Evolutionary conservation across 1,140 invertebrate species (phyloP), one percentile per base, ranked within the genome.

Genomic region (Micrasema minimum): DNA sequence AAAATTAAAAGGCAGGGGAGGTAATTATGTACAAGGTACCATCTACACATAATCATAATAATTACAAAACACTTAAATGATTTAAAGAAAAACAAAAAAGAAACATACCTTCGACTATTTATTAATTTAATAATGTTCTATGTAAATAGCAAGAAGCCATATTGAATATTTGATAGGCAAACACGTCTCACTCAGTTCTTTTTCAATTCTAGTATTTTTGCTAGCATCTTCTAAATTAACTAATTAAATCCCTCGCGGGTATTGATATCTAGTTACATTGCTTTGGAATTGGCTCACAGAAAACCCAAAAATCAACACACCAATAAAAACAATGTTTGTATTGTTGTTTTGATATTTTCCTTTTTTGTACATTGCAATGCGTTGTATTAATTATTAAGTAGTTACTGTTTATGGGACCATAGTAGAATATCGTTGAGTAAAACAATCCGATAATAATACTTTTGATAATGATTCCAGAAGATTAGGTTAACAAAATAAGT

Each of bases 1-100:
- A 72, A 69, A 72, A 72, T 26, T 71, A 57, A 70, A 75, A 72
- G 70, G 69, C 66, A 43, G 69, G 66, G 69, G 68, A 66, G 55
- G 64, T 61, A 50, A 71, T 62, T 75, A 75, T 75, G 55, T 75
- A 75, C 73, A 75, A 31, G 69, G 66, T 43, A n/a, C 62, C 59
- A 69, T 72, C 61, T 75, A 75, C 69, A 75, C 59, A 62, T 62
- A 50, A 59, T 64, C 22, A 65, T 67, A 18, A 67, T 75, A 74
- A 74, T 69, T 45, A 38, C 18, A 38, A 62, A 62, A 70, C 41
- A 51, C 71, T 62, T 61, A 66, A 72, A 51, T 45, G 65, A 69
- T 72, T 57, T 72, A 69, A 59, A 69, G 51, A 69, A 72, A 22
- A 62, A 62, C 41, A 61, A 41, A 62, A 45, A 41, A 3, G 23